A percentile compares a stretch with the other conserved stretches of the same genome.
These are phyloP conservation scores for Dolichotis patagonum DNA, from an alignment of 2,113 vertebrate species.

Conservation along the genomic window DNA sequence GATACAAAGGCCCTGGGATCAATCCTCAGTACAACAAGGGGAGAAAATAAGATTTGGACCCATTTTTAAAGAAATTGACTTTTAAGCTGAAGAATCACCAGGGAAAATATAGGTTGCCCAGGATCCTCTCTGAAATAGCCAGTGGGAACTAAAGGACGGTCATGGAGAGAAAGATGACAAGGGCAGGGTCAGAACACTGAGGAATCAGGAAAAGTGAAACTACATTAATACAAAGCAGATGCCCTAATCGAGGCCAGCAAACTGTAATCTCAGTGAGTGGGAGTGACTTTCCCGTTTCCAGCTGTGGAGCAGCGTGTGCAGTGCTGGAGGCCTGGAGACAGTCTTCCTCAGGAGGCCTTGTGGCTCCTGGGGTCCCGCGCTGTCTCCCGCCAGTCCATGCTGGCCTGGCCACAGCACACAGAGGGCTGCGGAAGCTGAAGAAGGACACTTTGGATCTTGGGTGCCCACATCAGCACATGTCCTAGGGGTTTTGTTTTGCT, in stretches of 20 bases:
- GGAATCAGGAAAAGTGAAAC: not conserved
- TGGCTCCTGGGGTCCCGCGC: not conserved
- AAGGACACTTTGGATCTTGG: not conserved
- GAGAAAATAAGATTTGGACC: not conserved
- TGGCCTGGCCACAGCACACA: not conserved
- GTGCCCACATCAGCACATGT: not conserved
- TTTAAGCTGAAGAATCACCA: not conserved
- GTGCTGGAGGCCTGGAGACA: not conserved
- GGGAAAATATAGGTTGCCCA: not conserved
- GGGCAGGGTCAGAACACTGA: not conserved
- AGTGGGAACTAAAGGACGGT: not conserved
- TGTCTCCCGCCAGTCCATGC: not conserved
- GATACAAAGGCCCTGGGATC: not conserved
- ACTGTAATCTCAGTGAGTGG: not conserved
- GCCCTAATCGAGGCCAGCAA: not conserved
- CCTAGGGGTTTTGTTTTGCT: not conserved
- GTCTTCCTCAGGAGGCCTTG: not conserved
- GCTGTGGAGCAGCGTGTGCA: not conserved
- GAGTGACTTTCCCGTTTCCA: not conserved
- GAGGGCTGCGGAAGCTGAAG: not conserved
- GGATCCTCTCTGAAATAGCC: not conserved
- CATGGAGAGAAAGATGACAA: not conserved
- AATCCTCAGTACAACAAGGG: not conserved
- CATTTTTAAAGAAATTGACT: not conserved
- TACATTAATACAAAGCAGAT: not conserved